phyloP scores from a whole-genome alignment of 2,888 invertebrate genomes.

The Lasioglossum malachurum region DNA sequence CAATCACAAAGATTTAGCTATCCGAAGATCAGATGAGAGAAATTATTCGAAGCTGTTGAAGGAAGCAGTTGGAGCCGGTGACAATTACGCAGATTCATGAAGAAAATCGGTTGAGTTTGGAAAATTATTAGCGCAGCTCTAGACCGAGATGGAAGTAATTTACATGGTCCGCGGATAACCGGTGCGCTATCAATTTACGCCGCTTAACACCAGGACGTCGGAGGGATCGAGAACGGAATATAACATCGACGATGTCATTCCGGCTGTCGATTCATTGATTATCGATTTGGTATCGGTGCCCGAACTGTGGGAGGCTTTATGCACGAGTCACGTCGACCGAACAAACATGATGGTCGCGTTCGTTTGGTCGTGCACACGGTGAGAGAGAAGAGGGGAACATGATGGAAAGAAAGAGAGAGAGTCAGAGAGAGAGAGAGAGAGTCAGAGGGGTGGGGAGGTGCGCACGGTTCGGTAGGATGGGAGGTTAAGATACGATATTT shows the following conservation, averaged over 20 bases:
- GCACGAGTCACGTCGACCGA: conserved; percentile 68
- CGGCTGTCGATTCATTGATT: conserved; percentile 66
- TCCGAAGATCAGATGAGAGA: neutral
- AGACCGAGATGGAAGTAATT: conserved; percentile 33
- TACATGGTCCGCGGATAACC: conserved; percentile 21
- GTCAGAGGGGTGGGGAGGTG: neutral
- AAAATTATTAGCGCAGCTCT: neutral
- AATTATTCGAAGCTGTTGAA: neutral
- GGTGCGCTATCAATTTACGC: conserved; percentile 27
- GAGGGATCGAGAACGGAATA: conserved; percentile 47
- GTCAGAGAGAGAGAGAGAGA: neutral
- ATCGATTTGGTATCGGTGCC: conserved; percentile 66
- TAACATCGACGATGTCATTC: conserved; percentile 57
- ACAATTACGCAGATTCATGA: neutral
- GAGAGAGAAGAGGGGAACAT: neutral
- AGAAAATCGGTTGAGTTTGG: neutral
- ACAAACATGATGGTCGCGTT: conserved; percentile 68
- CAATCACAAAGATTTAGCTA: neutral
- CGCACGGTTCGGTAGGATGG: conserved; percentile 34
- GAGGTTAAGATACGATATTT: conserved; percentile 78
- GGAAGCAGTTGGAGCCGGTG: no score
- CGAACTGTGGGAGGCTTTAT: conserved; percentile 57
- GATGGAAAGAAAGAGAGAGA: neutral
- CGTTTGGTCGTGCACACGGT: conserved; percentile 56
- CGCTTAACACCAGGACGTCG: conserved; percentile 24